Conservation (phyloP, 2,113 vertebrate species). For the Campylomormyrus numenius region DNA sequence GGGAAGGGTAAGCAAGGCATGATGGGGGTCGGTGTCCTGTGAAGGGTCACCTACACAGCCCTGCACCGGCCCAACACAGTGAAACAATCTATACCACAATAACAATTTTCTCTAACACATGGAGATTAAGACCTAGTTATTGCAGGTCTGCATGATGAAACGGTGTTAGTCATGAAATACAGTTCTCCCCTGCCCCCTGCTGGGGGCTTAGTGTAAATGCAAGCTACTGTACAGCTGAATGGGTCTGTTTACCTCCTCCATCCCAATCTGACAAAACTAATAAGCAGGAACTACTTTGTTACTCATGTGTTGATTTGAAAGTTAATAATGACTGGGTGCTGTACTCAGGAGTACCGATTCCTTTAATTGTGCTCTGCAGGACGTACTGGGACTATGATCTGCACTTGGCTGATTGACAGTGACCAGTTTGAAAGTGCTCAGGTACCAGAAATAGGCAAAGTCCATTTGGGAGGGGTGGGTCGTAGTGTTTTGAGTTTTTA, state of each 20-base stretch:
- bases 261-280: not conserved
- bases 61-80: not conserved
- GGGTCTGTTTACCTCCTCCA: not conserved
- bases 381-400: conserved; percentile 87
- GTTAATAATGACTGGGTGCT: not conserved
- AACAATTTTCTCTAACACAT: not conserved
- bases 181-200: not conserved
- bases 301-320: not conserved
- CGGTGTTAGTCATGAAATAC: not conserved
- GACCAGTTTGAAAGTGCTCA: conserved; percentile 79
- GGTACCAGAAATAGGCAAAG: conserved; percentile 52
- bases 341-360: not conserved
- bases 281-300: not conserved
- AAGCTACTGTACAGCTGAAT: not conserved
- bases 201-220: not conserved
- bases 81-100: not conserved
- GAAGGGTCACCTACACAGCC: not conserved
- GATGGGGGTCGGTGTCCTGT: not conserved
- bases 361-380: conserved; percentile 55
- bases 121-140: not conserved
- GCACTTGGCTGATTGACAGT: conserved; percentile 80
- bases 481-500: not conserved
- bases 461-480: not conserved
- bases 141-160: not conserved
- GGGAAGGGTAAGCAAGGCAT: conserved; percentile 74